Evolutionary conservation across 1,140 invertebrate genomes (phyloP).

Genomic region (Nebria ingens): DNA sequence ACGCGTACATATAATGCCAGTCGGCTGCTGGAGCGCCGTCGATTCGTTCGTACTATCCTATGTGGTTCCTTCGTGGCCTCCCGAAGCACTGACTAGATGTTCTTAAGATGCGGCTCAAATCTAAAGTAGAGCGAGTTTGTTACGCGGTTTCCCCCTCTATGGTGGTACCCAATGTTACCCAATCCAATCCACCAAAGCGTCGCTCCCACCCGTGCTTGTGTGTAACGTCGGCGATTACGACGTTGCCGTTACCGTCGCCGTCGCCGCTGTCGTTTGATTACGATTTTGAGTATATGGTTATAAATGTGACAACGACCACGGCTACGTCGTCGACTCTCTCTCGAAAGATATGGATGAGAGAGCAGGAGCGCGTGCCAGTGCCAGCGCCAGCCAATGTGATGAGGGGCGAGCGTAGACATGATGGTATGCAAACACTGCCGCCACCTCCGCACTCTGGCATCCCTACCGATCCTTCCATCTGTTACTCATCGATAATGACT

Average conservation of each 20-base stretch:
- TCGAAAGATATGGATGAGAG: neutral
- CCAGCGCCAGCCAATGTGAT: no score
- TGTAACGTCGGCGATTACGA: slow-evolving; percentile 8
- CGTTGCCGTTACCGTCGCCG: neutral
- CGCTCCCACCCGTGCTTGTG: slow-evolving; percentile 17
- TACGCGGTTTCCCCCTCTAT: slow-evolving; percentile 13
- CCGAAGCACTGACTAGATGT: slow-evolving; percentile 35
- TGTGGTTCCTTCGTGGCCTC: slow-evolving; percentile 32
- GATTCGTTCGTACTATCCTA: slow-evolving; percentile 33
- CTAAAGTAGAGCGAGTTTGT: slow-evolving; percentile 26
- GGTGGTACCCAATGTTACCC: slow-evolving; percentile 8
- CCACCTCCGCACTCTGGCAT: slow-evolving; percentile 17
- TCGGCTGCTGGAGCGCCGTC: slow-evolving; percentile 26
- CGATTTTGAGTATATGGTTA: neutral
- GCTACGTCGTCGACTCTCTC: neutral
- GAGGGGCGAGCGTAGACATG: neutral
- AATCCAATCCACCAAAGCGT: slow-evolving; percentile 18
- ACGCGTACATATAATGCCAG: slow-evolving; percentile 1
- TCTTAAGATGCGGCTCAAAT: slow-evolving; percentile 25
- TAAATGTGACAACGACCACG: neutral
- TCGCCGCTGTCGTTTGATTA: neutral
- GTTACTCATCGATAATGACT: slow-evolving; percentile 23
- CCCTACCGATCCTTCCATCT: neutral
- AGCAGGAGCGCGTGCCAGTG: neutral
- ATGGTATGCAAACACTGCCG: slow-evolving; percentile 16